Evolutionary conservation across 2,797 vertebrate genomes (phyloP).

Genomic region (Poliocrania exsul): DNA sequence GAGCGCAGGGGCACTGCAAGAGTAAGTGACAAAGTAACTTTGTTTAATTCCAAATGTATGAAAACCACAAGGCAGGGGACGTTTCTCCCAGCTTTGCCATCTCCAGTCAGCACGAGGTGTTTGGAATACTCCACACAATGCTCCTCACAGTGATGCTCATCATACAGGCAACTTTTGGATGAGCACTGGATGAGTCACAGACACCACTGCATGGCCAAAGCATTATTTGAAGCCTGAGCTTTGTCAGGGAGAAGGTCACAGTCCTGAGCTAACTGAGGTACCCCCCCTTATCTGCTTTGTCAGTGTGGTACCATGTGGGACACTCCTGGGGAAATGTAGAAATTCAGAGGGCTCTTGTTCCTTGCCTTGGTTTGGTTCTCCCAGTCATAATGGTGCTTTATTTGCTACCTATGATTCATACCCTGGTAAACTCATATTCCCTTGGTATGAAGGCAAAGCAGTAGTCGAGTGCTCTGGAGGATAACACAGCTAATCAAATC

Average conservation of each 20-base stretch:
- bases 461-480: not conserved
- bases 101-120: not conserved
- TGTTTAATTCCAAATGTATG: not conserved
- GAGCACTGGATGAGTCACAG: not conserved
- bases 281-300: not conserved
- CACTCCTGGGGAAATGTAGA: not conserved
- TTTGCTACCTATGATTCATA: not conserved
- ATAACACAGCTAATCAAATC: constrained; percentile 3
- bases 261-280: not conserved
- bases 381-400: not conserved
- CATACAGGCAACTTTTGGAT: not conserved
- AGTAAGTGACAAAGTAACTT: not conserved
- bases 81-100: accelerated
- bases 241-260: not conserved
- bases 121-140: not conserved
- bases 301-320: not conserved
- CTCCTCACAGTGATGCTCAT: not conserved
- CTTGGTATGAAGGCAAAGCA: not conserved
- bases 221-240: not conserved
- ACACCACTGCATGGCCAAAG: not conserved
- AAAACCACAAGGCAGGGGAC: not conserved
- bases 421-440: not conserved
- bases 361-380: not conserved
- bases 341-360: not conserved
- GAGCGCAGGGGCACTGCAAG: not conserved